Evolutionary conservation across 2,888 invertebrate genomes (phyloP).

Genomic region (Lacanobia oleracea): DNA sequence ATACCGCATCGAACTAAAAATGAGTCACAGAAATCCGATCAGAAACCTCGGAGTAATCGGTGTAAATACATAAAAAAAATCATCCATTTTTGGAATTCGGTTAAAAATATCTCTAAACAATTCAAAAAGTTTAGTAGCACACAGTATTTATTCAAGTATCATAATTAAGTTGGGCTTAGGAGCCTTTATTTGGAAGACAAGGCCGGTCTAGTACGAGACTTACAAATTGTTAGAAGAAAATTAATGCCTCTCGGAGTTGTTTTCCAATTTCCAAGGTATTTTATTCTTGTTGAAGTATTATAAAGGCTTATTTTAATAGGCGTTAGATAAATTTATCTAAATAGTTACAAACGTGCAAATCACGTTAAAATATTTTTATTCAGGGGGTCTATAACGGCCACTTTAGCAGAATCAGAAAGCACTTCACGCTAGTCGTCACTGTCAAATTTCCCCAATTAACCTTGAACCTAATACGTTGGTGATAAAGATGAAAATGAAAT

Average conservation of each 20-base stretch:
- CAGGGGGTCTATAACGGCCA: no score
- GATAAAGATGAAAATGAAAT: no score
- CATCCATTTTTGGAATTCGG: no score
- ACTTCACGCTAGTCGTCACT: no score
- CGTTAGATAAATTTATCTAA: not conserved
- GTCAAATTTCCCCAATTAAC: no score
- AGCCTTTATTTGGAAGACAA: conserved; percentile 47
- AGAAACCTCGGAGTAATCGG: no score
- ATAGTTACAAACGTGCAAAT: not conserved
- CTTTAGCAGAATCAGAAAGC: no score
- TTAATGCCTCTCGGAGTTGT: conserved; percentile 43
- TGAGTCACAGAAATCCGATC: no score
- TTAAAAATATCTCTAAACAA: conserved; percentile 1
- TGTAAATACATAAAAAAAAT: no score
- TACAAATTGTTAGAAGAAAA: conserved; percentile 43
- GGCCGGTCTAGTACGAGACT: conserved; percentile 25
- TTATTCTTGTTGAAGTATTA: conserved; percentile 42
- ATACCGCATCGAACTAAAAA: no score
- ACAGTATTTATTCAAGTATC: conserved; percentile 45
- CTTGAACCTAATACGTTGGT: no score
- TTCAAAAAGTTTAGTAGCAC: conserved; percentile 3
- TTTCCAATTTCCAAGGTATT: conserved; percentile 46
- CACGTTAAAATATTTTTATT: no score
- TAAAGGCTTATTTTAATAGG: conserved; percentile 21
- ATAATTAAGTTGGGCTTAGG: conserved; percentile 41